Evolutionary conservation across 2,113 vertebrate genomes (phyloP), one percentile per base, ranked within the genome.

Genomic region (Sinocyclocheilus maitianheensis): DNA sequence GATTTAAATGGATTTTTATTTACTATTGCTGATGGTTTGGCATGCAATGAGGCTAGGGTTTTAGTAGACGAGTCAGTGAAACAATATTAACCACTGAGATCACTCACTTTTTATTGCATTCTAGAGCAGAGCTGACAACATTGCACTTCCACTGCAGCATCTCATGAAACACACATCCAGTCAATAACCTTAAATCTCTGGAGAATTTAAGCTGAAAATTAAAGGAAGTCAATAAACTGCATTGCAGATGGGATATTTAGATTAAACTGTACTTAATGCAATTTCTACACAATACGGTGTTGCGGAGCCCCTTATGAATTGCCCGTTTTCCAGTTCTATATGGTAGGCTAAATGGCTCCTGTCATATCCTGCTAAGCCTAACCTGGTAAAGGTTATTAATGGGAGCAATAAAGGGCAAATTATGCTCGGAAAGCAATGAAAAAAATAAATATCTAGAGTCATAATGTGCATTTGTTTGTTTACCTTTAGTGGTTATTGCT

Each of bases 381-480:
- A 97, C 95, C 91, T 91, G 95, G 94, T 97, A 96, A 96, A 96
- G 93, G 95, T 97, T 97, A 99, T 99, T 98, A 97, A 98, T 97
- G 97, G 95, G 95, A 91, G 95, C 95, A 98, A 98, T 99, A 97
- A 96, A 89, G 95, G 95, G 94, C 93, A 94, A 96, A 97, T 96
- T 96, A 95, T 95, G 95, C 94, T 95, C 97, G 96, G 95, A 96
- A 96, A 96, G 96, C 97, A 97, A 98, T 96, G 96, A 94, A 94
- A 97, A 34, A 96, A 96, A 94, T 94, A 95, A 95, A 96, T 95
- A 95, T 95, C 93, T 93, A 92, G 94, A 93, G 94, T 94, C 95
- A 93, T 96, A 96, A 96, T 97, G 96, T 95, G 95, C 96, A 95
- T 95, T 93, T 95, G 94, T 93, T 93, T 94, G 93, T 93, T 93